A percentile compares a stretch with the other conserved stretches of the same genome.
Evolutionary conservation across 2,113 vertebrate genomes (phyloP).

Genomic region (Pelecanoides urinatrix): DNA sequence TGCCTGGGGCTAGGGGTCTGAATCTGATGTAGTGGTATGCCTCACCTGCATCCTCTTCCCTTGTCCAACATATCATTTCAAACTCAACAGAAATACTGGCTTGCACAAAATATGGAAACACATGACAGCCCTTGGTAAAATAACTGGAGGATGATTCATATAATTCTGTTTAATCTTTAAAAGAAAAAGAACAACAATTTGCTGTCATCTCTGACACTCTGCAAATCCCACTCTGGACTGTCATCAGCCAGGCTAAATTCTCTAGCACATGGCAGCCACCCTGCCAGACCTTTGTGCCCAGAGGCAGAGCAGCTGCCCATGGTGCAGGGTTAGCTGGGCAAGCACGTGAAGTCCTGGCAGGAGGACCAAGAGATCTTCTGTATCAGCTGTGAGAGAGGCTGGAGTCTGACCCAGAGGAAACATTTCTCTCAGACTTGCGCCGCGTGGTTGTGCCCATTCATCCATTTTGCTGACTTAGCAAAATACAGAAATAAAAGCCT

Average conservation of each 20-base stretch:
- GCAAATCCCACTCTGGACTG: neutral
- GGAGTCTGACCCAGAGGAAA: neutral
- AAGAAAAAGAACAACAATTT: neutral
- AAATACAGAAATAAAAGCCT: neutral
- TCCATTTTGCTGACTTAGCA: neutral
- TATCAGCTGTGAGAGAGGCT: neutral
- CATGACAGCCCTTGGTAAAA: neutral
- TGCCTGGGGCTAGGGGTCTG: accelerated
- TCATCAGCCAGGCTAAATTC: neutral
- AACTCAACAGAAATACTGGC: neutral
- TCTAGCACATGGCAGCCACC: too few relatives aligned
- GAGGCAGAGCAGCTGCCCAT: neutral
- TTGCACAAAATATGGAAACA: neutral
- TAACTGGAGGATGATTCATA: neutral
- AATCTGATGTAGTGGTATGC: neutral
- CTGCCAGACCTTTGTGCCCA: neutral
- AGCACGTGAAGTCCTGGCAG: neutral
- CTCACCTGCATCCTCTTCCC: neutral
- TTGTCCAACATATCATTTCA: neutral
- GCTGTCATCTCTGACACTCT: neutral
- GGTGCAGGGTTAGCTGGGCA: accelerated
- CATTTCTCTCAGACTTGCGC: neutral
- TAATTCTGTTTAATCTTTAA: neutral
- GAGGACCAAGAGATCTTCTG: neutral
- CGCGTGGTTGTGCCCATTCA: too few relatives aligned